Base-by-base conservation (phyloP, 2,797 vertebrate species). In the Crypturellus tataupa region DNA sequence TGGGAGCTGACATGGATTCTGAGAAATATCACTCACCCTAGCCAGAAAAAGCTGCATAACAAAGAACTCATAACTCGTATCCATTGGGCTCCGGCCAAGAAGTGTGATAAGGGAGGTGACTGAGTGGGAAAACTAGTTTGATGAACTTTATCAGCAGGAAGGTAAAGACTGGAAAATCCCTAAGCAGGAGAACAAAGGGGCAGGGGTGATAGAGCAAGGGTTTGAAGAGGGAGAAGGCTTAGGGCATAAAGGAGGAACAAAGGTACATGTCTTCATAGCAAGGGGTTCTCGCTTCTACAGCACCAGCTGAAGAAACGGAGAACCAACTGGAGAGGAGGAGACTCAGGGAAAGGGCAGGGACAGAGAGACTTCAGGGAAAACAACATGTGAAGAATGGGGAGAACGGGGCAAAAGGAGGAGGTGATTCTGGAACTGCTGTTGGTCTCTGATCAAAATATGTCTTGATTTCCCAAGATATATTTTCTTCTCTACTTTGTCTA, bases 81-180 rank as follows among this genome's bases (percentile, higher is more conserved):
- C 39, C 93, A 93, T 0, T 94, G 87, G 87, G 91, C 44, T 91
- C 77, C 35, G 67, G 89, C 94, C 95, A 95, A 94, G 86, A 31
- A 93, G 56, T 12, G 70, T 58, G 94, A 94, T 97, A 97, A 95
- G 89, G 44, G 82, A 95, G 89, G 90, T 95, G 89, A 59, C 89
- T 73, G 87, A 94, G 79, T 64, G 82, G 93, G 93, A 96, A 96
- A 96, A 95, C 95, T 85, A 93, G 79, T 83, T 70, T 95, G 95
- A 95, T 94, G 92, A 95, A 93, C 76, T 93, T 95, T 95, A 95
- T 95, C 93, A 76, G 65, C 92, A 97, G 94, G 96, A 96, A 96
- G 82, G 92, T 92, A 84, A 92, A 40, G 72, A 95, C 76, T 75
- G 92, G 92, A 95, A 97, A 96, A 89, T 93, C 76, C 69, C 90